A percentile compares a stretch with the other conserved stretches of the same genome.
phyloP scores from a whole-genome alignment of 2,113 vertebrate genomes.

The Cyanoderma ruficeps region DNA sequence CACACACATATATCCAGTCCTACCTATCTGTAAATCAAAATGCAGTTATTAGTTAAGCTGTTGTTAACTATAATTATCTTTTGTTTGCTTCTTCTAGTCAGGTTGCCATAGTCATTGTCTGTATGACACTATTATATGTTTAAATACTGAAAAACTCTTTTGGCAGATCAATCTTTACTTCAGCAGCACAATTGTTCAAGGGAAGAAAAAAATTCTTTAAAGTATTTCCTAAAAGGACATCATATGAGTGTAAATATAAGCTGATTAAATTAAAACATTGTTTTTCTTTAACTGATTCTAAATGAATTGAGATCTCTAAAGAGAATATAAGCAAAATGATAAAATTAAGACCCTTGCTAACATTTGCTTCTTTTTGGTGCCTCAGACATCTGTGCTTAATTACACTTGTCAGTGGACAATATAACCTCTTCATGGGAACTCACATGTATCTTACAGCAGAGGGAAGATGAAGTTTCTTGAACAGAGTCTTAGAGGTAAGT shows the following conservation, averaged over 20 bases:
- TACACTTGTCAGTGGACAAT: conserved; percentile 10
- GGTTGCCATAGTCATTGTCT: background rate
- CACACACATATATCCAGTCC: background rate
- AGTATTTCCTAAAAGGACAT: background rate
- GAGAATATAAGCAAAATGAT: background rate
- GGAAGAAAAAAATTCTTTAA: background rate
- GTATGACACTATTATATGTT: background rate
- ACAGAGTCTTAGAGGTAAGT: background rate
- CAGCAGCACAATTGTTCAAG: background rate
- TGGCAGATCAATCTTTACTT: background rate
- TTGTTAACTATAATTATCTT: background rate
- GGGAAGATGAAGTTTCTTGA: background rate
- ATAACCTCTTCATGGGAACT: background rate
- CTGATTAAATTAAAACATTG: background rate
- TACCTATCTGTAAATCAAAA: background rate
- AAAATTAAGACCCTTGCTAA: background rate
- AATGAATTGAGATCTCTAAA: background rate
- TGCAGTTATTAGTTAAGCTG: background rate
- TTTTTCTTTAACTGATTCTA: background rate
- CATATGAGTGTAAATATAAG: background rate
- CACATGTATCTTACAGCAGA: background rate
- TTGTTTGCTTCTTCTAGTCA: background rate
- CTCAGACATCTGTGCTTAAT: conserved; percentile 14
- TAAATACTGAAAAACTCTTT: background rate
- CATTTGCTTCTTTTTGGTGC: background rate